A percentile compares a stretch with the other conserved stretches of the same genome.
Evolutionary conservation across 2,113 vertebrate species (phyloP).

Genomic region (Brachionichthys hirsutus): DNA sequence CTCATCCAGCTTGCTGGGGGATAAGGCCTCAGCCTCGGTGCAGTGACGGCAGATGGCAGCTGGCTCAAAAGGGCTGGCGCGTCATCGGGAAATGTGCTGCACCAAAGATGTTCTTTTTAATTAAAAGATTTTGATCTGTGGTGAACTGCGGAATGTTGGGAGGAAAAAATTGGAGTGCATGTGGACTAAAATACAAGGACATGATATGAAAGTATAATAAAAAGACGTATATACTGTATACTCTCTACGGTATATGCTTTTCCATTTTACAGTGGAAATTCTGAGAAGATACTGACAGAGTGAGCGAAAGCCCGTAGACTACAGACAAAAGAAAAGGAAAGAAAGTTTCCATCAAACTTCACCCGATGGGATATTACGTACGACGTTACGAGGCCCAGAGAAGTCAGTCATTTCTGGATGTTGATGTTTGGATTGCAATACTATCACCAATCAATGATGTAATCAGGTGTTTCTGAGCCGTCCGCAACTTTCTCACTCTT

Average conservation of each 20-base stretch:
- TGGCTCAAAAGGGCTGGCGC: slow-evolving; percentile 75
- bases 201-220: slow-evolving; percentile 55
- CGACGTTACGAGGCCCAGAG: no score
- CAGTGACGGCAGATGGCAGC: slow-evolving; percentile 74
- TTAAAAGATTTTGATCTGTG: slow-evolving; percentile 77
- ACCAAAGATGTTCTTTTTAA: slow-evolving; percentile 77
- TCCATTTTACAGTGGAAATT: slow-evolving; percentile 17
- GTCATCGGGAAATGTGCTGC: slow-evolving; percentile 72
- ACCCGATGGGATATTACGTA: no score
- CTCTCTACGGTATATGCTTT: slow-evolving; percentile 8
- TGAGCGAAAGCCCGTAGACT: no score
- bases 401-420: no score
- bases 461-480: no score
- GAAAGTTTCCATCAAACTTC: no score
- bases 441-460: no score
- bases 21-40: slow-evolving; percentile 67
- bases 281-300: no score
- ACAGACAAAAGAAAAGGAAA: no score
- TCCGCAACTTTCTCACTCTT: no score
- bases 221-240: slow-evolving; percentile 35
- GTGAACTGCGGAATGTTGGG: slow-evolving; percentile 64
- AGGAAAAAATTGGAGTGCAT: slow-evolving; percentile 44
- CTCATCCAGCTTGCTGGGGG: slow-evolving; percentile 72
- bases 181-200: slow-evolving; percentile 56
- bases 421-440: no score